Evolutionary conservation across 2,797 vertebrate genomes (phyloP), one percentile per base, ranked within the genome.

Genomic region (Lithobates pipiens): DNA sequence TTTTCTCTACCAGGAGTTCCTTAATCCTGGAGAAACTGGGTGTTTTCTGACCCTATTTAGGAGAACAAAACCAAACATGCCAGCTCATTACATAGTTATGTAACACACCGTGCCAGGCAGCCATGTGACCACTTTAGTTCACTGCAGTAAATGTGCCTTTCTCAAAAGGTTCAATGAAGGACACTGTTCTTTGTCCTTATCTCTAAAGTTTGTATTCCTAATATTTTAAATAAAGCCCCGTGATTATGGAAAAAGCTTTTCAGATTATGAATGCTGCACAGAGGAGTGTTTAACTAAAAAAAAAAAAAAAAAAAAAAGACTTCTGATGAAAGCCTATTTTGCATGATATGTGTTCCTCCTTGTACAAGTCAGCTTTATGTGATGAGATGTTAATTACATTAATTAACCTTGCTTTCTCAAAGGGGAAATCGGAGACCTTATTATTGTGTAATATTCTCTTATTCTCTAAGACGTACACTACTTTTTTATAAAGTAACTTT

Each of bases 271-370:
- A 68, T 57, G 23, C 29, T 29, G 16, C 50, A 32, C 76, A 36
- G 75, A 61, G 16, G 13, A 50, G 16, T 54, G 50, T 16, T 16
- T 70, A 70, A 70, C 7, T 23, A 44, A 15, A 44, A 44, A 16
- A 71, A 67, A 54, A 39, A 15, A 34, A 18, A 69, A 15, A 34
- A 18, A 69, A 50, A 5, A 50, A 32, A 36, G 77, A 21, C 63
- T 79, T 54, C 11, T 70, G 67, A 46, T 34, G 67, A 70, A 70
- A 70, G 10, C 67, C n/a, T 50, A 21, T 27, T 32, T 69, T 69
- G 44, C 18, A 70, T 80, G 67, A 80, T 80, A 44, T 46, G 3
- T 46, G 42, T 34, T 77, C 46, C 63, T 79, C 42, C 65, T 69
- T 50, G 25, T 80, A 46, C 54, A 68, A 54, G 11, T 50, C 46